phyloP scores from a whole-genome alignment of 2,888 invertebrate species.

The Paralinhomoeus sp. region DNA sequence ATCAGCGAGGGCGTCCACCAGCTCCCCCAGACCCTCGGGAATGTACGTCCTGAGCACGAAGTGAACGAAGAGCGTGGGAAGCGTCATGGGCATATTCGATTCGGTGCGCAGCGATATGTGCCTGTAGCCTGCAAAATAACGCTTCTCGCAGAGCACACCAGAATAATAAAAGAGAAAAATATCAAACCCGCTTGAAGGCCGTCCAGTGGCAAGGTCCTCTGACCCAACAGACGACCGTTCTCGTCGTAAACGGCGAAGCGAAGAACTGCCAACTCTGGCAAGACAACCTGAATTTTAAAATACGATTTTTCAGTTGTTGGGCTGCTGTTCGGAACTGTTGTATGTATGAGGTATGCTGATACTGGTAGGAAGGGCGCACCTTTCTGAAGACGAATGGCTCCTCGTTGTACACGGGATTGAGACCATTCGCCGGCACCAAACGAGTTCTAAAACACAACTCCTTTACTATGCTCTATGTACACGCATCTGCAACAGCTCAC shows the following conservation, averaged over 20 bases:
- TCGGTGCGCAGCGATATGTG: conserved; percentile 93
- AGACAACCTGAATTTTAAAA: conserved; percentile 46
- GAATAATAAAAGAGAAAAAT: not conserved
- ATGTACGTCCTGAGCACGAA: conserved; percentile 98
- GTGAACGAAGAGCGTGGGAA: conserved; percentile 95
- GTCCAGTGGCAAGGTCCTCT: conserved; percentile 85
- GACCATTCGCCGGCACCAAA: conserved; percentile 83
- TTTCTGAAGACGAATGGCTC: conserved; percentile 93
- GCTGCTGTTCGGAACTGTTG: not conserved
- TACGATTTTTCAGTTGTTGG: not conserved
- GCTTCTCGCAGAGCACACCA: not conserved
- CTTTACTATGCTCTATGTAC: too few species aligned
- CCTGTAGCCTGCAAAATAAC: conserved; percentile 29
- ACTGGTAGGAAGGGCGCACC: conserved; percentile 31
- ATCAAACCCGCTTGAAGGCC: conserved; percentile 56
- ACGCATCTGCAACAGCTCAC: not conserved
- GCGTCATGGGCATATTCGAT: conserved; percentile 92
- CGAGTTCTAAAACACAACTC: conserved; percentile 73
- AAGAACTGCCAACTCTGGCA: conserved; percentile 87
- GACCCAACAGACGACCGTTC: conserved; percentile 79
- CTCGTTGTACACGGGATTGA: conserved; percentile 97
- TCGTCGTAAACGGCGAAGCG: conserved; percentile 97
- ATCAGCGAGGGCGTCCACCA: conserved; percentile 90
- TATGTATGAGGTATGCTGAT: too few species aligned
- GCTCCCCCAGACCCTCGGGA: conserved; percentile 93